Evolutionary conservation across 2,113 vertebrate species (phyloP), one percentile per base, ranked within the genome.

Genomic region (Psilopogon haemacephalus): DNA sequence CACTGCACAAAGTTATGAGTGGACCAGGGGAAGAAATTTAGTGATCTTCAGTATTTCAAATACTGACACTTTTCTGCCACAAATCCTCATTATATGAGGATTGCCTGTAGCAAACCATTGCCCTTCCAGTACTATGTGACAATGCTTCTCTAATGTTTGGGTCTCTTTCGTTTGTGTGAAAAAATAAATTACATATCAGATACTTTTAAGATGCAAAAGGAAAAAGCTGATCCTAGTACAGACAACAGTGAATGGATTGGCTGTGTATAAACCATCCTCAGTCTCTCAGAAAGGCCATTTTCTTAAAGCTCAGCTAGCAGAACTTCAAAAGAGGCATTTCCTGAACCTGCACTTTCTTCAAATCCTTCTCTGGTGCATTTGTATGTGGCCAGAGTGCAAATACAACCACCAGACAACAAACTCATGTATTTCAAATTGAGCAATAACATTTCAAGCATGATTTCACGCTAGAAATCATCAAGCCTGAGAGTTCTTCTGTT

Each of bases 201-300:
- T 37, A 26, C 30, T 40, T 58, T 38, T 76, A 59, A 80, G 50
- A 55, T 40, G 16, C 28, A 60, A 38, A 52, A 71, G 59, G 44
- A 72, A 62, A 50, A 68, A 67, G 12, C 75, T 33, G 63, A 54
- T 70, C 54, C 33, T 40, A 55, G 16, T 32, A 32, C 28, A 30
- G 33, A 42, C 12, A 28, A 15, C 0, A 1, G 0, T 24, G 38
- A 71, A 21, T 20, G 32, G 27, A 33, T 42, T 80, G 28, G 8
- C 35, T 9, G 2, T 9, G 18, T 30, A n/a, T 37, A 42, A 76
- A 30, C n/a, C 55, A 50, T 70, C 15, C 52, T 60, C 54, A 48
- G 37, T 33, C 60, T 62, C 23, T 50, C 56, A 60, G n/a, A 50
- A 72, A 78, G 28, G 54, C 60, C 12, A 12, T 58, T 73, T 65